A percentile compares a stretch with the other conserved stretches of the same genome.
Conservation (phyloP, 1,140 invertebrate genomes). For the Heliconius himera region DNA sequence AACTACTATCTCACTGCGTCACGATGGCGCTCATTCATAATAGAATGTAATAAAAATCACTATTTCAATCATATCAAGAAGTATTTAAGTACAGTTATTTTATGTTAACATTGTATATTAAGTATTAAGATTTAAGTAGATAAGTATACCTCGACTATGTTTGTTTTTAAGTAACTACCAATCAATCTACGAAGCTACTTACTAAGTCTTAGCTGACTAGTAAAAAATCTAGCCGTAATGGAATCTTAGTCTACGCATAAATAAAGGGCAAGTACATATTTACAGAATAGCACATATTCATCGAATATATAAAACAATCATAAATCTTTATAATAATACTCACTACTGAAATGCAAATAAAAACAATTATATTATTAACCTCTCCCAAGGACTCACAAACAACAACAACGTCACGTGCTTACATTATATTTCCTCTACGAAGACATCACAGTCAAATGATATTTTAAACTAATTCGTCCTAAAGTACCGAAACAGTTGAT, state of each 20-base stretch:
- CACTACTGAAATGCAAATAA: slow-evolving; percentile 70
- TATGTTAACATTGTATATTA: slow-evolving; percentile 22
- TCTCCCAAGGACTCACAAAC: slow-evolving; percentile 52
- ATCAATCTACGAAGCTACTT: slow-evolving; percentile 16
- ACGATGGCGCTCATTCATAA: not conserved
- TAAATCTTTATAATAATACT: slow-evolving; percentile 57
- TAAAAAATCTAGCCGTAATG: slow-evolving; percentile 68
- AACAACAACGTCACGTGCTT: slow-evolving; percentile 58
- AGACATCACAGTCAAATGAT: slow-evolving; percentile 80
- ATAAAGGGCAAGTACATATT: slow-evolving; percentile 73
- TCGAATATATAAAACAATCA: slow-evolving; percentile 69
- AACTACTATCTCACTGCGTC: not conserved
- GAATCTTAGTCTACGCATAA: slow-evolving; percentile 62
- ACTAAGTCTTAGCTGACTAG: slow-evolving; percentile 67
- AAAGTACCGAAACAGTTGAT: slow-evolving; percentile 10
- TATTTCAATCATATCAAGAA: slow-evolving; percentile 13
- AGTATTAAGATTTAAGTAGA: slow-evolving; percentile 33
- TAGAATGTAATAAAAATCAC: not conserved
- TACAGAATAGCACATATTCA: slow-evolving; percentile 69
- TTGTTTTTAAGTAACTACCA: slow-evolving; percentile 1
- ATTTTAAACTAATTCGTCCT: slow-evolving; percentile 47
- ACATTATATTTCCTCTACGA: slow-evolving; percentile 74
- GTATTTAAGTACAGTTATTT: slow-evolving; percentile 35
- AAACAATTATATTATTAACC: slow-evolving; percentile 51
- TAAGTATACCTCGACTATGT: not conserved